Base-by-base conservation (phyloP, 1,140 invertebrate genomes). In the Trachymyrmex cornetzi region DNA sequence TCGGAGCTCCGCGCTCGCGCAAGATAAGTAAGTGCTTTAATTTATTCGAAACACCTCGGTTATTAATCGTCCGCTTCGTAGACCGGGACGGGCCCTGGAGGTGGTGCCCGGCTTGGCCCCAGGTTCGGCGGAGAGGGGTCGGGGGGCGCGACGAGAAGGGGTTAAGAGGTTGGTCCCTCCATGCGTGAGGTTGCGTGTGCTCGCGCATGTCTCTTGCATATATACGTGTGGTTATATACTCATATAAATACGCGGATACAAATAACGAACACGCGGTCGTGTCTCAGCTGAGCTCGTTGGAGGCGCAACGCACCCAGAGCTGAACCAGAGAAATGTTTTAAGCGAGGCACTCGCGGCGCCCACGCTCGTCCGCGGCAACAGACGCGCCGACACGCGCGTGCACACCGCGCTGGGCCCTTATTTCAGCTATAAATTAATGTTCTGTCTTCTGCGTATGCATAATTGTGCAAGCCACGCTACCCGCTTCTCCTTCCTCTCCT, bases 271-370 rank as follows among this genome's bases (percentile, higher is more conserved):
- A 95, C 93, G 94, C 93, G 89, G 87, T 77, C 90, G 92, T 90
- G 91, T 89, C 91, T 90, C 88, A 81, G 87, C 19, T 64, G 72
- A 66, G 79, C 84, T 89, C 87, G 89, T 90, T 86, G 89, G 86
- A 88, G 89, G 87, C 87, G 82, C 86, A 85, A 77, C 86, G 69
- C 91, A 92, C 74, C 71, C 75, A 74, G 69, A 16, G 90, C 90
- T 93, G 94, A 94, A 95, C 93, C 93, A 94, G 94, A 95, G 94
- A 95, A 95, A 95, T 95, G 94, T 95, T 95, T 95, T 93, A 94
- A 95, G 93, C 93, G 91, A 93, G 91, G 91, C 92, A 93, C 92
- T 93, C 92, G 88, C 88, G 89, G 93, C 93, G 93, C 93, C 93
- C 93, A 95, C 94, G 93, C 93, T 93, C 90, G 89, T 92, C 90